These are phyloP conservation scores for Trypoxylus dichotomus DNA, from an alignment of 1,140 invertebrate genomes.

Conservation along the genomic window DNA sequence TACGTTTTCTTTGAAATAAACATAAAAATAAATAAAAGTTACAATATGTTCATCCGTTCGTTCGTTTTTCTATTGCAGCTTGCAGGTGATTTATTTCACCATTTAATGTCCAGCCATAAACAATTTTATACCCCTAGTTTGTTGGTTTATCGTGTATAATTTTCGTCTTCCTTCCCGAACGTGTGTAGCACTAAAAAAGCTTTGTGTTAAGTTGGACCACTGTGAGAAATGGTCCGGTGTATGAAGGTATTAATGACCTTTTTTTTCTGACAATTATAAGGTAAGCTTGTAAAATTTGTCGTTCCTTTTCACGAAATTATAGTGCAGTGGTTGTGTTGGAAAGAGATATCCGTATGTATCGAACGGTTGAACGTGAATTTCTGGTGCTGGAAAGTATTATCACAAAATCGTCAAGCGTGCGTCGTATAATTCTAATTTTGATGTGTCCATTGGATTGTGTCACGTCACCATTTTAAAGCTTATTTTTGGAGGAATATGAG, in stretches of 20 bases:
- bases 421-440: too few species aligned
- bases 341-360: too few species aligned
- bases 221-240: neutral
- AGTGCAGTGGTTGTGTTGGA: too few species aligned
- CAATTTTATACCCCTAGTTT: neutral
- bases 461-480: too few species aligned
- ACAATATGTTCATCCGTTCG: neutral
- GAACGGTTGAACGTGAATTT: too few species aligned
- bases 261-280: neutral
- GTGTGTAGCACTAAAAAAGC: neutral
- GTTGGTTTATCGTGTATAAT: conserved; percentile 7
- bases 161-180: neutral
- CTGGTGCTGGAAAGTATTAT: too few species aligned
- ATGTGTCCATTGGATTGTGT: too few species aligned
- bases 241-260: neutral
- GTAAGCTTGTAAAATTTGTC: neutral
- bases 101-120: neutral
- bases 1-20: neutral
- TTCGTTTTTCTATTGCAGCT: neutral
- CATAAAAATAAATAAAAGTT: conserved; percentile 6
- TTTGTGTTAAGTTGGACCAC: neutral
- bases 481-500: too few species aligned
- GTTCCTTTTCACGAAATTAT: neutral
- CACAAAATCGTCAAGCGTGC: too few species aligned
- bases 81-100: conserved; percentile 2